Evolutionary conservation across 2,888 invertebrate genomes (phyloP).

Genomic region (Peribatodes rhomboidaria): DNA sequence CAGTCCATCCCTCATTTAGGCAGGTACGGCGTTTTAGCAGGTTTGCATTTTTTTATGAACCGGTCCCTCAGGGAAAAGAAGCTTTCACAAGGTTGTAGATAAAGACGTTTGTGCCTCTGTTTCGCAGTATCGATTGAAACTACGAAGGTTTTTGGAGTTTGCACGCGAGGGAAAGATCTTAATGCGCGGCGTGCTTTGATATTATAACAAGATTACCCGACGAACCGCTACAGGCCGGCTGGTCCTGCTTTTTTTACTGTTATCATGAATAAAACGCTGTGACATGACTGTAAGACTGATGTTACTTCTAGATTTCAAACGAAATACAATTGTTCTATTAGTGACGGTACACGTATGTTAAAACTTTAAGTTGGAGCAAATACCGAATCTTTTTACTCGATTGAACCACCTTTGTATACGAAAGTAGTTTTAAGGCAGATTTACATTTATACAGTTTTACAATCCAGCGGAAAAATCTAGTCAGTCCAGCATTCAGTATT

Average conservation of each 20-base stretch:
- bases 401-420: too few relatives aligned
- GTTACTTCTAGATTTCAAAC: slow-evolving; percentile 6
- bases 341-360: background rate
- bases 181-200: slow-evolving; percentile 73
- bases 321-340: background rate
- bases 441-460: too few relatives aligned
- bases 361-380: background rate
- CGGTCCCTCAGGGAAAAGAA: slow-evolving; percentile 64
- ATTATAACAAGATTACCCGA: slow-evolving; percentile 73
- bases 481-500: too few relatives aligned
- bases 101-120: slow-evolving; percentile 74
- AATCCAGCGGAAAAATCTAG: too few relatives aligned
- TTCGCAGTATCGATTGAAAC: slow-evolving; percentile 75
- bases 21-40: slow-evolving; percentile 61
- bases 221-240: slow-evolving; percentile 60
- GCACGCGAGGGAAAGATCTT: slow-evolving; percentile 78
- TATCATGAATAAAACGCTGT: slow-evolving; percentile 51
- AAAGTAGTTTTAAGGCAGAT: too few relatives aligned
- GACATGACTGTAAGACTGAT: slow-evolving; percentile 6
- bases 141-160: slow-evolving; percentile 73
- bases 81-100: slow-evolving; percentile 68
- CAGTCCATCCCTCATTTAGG: slow-evolving; percentile 39
- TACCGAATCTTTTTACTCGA: too few relatives aligned
- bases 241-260: slow-evolving; percentile 50
- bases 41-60: slow-evolving; percentile 67